Percentiles rank a stretch among this genome's conserved stretches.
These are phyloP conservation scores for Microcebus lehilahytsara DNA, from an alignment of 2,113 vertebrate genomes.

Conservation along the genomic window DNA sequence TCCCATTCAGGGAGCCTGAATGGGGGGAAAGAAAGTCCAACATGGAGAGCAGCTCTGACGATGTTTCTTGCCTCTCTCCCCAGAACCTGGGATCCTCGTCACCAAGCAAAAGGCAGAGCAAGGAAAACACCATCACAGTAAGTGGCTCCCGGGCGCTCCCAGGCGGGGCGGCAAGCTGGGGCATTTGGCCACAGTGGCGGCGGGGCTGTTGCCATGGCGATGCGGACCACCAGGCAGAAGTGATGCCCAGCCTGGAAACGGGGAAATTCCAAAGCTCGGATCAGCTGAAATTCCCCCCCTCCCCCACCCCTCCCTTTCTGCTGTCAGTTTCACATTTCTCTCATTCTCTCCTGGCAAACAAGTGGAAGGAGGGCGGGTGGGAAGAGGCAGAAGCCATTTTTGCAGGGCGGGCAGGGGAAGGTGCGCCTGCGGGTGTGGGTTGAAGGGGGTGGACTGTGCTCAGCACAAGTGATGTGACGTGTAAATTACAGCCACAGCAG, in stretches of 20 bases:
- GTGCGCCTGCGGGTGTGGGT: not conserved
- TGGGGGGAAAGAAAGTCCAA: constrained; percentile 81
- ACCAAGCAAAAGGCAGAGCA: constrained; percentile 88
- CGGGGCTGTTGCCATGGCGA: constrained; percentile 68
- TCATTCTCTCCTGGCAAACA: not conserved
- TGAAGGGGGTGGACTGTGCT: constrained; percentile 52
- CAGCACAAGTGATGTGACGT: constrained; percentile 23
- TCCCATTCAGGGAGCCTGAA: constrained; percentile 59
- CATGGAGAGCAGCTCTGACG: constrained; percentile 84
- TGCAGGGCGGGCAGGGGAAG: constrained; percentile 21
- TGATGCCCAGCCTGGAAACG: not conserved
- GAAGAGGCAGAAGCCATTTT: constrained; percentile 38
- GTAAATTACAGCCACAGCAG: constrained; percentile 69
- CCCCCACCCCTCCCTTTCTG: not conserved
- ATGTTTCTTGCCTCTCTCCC: constrained; percentile 84
- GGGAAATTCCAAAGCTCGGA: constrained; percentile 45
- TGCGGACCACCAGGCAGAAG: not conserved
- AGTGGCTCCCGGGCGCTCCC: constrained; percentile 71
- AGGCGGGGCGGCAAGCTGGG: not conserved
- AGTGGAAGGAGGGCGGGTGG: not conserved
- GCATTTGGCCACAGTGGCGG: not conserved
- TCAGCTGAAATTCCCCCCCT: constrained; percentile 2
- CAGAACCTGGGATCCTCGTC: constrained; percentile 91
- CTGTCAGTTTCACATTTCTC: not conserved
- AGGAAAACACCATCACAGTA: constrained; percentile 90